Evolutionary conservation across 2,888 invertebrate genomes (phyloP), one percentile per base, ranked within the genome.

Genomic region (Diabrotica balteata): DNA sequence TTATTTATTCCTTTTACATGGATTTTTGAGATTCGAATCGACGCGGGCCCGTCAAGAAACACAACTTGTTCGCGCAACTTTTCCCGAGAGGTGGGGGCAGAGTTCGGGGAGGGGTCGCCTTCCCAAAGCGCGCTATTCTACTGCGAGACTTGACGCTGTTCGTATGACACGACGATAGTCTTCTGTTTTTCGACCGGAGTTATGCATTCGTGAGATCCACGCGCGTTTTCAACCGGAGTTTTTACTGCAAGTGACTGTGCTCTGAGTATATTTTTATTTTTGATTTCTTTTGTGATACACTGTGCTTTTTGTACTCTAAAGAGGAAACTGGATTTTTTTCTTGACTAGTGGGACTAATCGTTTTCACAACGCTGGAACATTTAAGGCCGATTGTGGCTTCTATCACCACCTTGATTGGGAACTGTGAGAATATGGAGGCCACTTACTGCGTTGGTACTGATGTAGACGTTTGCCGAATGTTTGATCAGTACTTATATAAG

Each of bases 401-500:
- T 78, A 85, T 85, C 81, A 84, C 84, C 83, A 84, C 84, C 81
- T 84, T 85, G 80, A 84, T 84, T 79, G 84, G 84, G 77, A 82
- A 82, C 79, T 84, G 83, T 82, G 86, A 86, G 82, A 86, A 84
- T 84, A 88, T 88, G 88, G 89, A 89, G 85, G 87, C 88, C 77
- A 88, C 88, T 79, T 89, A 89, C 82, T 87, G 88, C 84, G 87
- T 88, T 82, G 87, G 88, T 76, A 86, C 85, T 80, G 86, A 85
- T 83, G 82, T 84, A 80, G 88, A 88, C 82, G 87, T 88, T 78
- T 87, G 87, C 86, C 86, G 88, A 82, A 89, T 89, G 89, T 89
- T 89, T 80, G 89, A 89, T 82, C 89, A 89, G 85, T 89, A 88
- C 82, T 84, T 88, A 76, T 88, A 89, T 83, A 89, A 89, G 89